Evolutionary conservation across 1,140 invertebrate genomes (phyloP).

Genomic region (Pseudoatta argentina): DNA sequence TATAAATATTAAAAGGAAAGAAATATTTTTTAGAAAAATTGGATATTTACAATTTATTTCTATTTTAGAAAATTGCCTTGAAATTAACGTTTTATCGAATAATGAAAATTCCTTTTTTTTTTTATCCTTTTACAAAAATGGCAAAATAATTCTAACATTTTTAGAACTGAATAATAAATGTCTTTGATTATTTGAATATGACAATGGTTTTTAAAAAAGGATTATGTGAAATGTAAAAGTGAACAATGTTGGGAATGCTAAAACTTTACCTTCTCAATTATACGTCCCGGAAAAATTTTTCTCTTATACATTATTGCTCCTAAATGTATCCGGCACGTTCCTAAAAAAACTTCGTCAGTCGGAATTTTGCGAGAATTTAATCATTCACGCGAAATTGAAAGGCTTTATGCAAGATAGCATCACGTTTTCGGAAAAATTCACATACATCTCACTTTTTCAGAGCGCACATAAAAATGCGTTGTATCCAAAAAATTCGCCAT

Average conservation of each 20-base stretch:
- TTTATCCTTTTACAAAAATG: neutral
- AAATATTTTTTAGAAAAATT: neutral
- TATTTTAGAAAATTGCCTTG: neutral
- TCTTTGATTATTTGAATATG: constrained; percentile 7
- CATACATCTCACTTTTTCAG: constrained; percentile 33
- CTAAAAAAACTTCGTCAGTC: constrained; percentile 58
- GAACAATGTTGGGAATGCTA: constrained; percentile 12
- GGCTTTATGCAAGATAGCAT: constrained; percentile 42
- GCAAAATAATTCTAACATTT: neutral
- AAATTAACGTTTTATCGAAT: neutral
- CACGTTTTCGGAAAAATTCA: constrained; percentile 52
- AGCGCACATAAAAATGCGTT: constrained; percentile 30
- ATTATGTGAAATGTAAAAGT: constrained; percentile 34
- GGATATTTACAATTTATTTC: neutral
- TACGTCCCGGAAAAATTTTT: constrained; percentile 43
- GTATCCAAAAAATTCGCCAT: constrained; percentile 24
- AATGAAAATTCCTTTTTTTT: neutral
- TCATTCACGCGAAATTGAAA: constrained; percentile 55
- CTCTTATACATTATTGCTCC: constrained; percentile 44
- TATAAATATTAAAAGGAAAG: neutral
- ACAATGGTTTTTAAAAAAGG: neutral
- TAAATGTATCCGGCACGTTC: constrained; percentile 53
- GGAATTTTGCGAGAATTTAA: constrained; percentile 63
- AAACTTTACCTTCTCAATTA: constrained; percentile 37
- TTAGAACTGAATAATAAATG: constrained; percentile 13